phyloP scores from a whole-genome alignment of 2,888 invertebrate genomes.

The Tipula lateralis region DNA sequence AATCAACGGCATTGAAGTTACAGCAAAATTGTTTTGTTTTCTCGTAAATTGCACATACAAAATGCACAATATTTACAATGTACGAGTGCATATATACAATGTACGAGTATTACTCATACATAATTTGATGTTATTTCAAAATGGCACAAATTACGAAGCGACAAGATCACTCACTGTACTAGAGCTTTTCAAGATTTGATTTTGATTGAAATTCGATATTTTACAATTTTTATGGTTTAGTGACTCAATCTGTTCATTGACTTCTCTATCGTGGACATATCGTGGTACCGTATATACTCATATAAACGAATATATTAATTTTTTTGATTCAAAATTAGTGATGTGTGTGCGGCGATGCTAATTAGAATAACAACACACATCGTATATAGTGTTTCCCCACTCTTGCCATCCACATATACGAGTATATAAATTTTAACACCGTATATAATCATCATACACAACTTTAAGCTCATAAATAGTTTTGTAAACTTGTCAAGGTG shows the following conservation, averaged over 20 bases:
- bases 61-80: neutral
- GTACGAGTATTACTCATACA: no score
- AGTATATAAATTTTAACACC: neutral
- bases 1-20: neutral
- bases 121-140: no score
- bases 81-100: no score
- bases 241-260: neutral
- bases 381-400: no score
- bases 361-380: neutral
- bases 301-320: neutral
- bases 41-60: neutral
- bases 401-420: neutral
- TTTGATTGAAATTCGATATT: neutral
- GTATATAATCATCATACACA: neutral
- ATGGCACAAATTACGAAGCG: no score
- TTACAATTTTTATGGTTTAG: no score
- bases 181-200: no score
- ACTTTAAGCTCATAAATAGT: neutral
- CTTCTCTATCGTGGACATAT: neutral
- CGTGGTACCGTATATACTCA: no score
- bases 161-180: no score
- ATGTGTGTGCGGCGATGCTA: neutral
- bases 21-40: neutral
- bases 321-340: no score
- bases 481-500: constrained; percentile 11